Base-by-base conservation (phyloP, 2,113 vertebrate species). In the Equus quagga region DNA sequence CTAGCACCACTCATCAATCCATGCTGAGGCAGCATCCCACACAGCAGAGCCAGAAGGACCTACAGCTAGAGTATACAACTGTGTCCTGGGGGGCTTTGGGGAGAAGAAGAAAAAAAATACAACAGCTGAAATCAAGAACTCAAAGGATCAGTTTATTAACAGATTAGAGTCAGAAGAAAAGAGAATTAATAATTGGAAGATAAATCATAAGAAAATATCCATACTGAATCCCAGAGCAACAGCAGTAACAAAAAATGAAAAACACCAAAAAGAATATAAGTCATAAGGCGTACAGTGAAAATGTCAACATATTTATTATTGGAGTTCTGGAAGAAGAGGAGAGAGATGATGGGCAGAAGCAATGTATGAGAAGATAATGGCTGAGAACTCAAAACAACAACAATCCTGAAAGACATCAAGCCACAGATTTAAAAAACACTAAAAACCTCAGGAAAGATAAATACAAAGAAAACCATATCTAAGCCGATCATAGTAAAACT, bases 101-200 rank as follows among this genome's bases (percentile, higher is more conserved):
- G 36, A 41, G 36, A 41, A 41, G 36, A 41, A 41, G 36, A 41
- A 41, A 41, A 41, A 95, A 64, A 36, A 24, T 60, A 54, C 2
- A 75, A 26, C 46, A 62, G 33, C 5, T 78, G 17, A 54, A 82
- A 69, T 62, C 82, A 82, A 78, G 8, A 91, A 46, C 21, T 46
- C n/a, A 13, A 0, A 78, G 24, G 44, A 21, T 87, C 31, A 70
- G 3, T 72, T 94, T 58, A 64, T 87, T 62, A 83, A 69, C 51
- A 36, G 5, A 69, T 65, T 80, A 78, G 28, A 89, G 24, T 83
- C 23, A 36, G 46, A 46, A 79, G 72, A 88, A 76, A 93, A 86
- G 58, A 87, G 62, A 82, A 76, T 91, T 86, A 51, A 8, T 62
- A 87, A 70, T 33, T 91, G 31, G 46, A 94, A 87, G 83, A 78